Percentiles rank a stretch among this genome's conserved stretches.
These are phyloP conservation scores for Plotosus lineatus DNA, from an alignment of 2,113 vertebrate species.

Conservation along the genomic window DNA sequence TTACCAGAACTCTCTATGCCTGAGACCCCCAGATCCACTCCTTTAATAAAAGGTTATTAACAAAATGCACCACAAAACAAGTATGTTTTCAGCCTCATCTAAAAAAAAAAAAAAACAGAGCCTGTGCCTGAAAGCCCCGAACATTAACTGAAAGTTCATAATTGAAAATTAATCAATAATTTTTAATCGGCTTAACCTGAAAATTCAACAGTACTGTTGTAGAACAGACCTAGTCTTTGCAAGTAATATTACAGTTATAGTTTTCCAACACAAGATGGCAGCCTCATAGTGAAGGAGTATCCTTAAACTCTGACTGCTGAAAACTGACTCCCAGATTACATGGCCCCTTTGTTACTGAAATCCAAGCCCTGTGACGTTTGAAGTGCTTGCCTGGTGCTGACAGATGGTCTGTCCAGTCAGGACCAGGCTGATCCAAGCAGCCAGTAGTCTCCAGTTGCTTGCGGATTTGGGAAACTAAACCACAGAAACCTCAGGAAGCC, in stretches of 20 bases:
- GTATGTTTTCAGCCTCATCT: too few species aligned
- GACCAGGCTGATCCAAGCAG: conserved; percentile 28
- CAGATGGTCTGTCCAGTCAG: conserved; percentile 13
- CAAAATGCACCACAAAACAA: too few species aligned
- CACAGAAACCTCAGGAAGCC: conserved; percentile 61
- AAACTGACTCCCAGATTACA: conserved; percentile 3
- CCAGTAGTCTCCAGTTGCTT: conserved; percentile 57
- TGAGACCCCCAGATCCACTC: too few species aligned
- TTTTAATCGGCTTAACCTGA: neutral
- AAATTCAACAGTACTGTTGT: neutral
- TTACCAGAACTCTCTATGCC: too few species aligned
- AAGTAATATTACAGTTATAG: neutral
- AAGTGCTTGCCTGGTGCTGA: conserved; percentile 28
- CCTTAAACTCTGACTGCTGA: neutral
- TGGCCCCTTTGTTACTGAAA: neutral
- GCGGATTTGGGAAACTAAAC: conserved; percentile 63
- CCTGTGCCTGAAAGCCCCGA: too few species aligned
- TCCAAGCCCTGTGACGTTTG: conserved; percentile 2
- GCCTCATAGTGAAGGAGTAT: conserved; percentile 37
- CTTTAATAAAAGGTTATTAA: too few species aligned
- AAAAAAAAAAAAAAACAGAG: too few species aligned
- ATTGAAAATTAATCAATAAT: neutral
- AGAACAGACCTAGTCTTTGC: neutral
- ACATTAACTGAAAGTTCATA: too few species aligned
- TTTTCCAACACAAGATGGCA: conserved; percentile 63